Conservation (phyloP, 2,113 vertebrate species). For the Holacanthus passer region DNA sequence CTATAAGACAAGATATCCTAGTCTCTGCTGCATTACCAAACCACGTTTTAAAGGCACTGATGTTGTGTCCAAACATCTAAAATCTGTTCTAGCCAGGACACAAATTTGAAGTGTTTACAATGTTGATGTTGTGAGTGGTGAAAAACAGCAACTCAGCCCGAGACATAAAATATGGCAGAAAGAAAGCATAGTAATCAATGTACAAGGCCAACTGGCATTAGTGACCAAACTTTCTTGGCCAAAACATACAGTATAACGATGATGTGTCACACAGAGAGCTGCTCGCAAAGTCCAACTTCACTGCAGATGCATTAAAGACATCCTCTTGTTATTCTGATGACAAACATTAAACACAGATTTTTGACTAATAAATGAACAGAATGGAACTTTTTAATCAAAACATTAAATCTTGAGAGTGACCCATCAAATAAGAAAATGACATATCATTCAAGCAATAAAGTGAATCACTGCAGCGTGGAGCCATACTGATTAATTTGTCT, state of each 20-base stretch:
- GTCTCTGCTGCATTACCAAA: background rate
- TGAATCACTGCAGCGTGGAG: constrained; percentile 12
- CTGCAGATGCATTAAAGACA: background rate
- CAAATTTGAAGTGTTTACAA: background rate
- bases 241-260: background rate
- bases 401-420: constrained; percentile 1
- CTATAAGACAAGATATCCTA: background rate
- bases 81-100: background rate
- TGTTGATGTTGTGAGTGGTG: background rate
- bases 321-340: background rate
- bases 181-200: background rate
- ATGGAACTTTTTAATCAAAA: constrained; percentile 16
- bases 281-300: background rate
- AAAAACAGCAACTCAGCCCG: constrained; percentile 1
- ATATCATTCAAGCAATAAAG: constrained; percentile 26
- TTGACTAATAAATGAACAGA: background rate
- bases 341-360: background rate
- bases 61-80: background rate
- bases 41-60: background rate
- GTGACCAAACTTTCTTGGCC: background rate
- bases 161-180: background rate
- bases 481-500: constrained; percentile 39
- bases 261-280: background rate
- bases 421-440: constrained; percentile 28
- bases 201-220: background rate